phyloP scores from a whole-genome alignment of 2,888 invertebrate species.

The Orchesella flavescens region DNA sequence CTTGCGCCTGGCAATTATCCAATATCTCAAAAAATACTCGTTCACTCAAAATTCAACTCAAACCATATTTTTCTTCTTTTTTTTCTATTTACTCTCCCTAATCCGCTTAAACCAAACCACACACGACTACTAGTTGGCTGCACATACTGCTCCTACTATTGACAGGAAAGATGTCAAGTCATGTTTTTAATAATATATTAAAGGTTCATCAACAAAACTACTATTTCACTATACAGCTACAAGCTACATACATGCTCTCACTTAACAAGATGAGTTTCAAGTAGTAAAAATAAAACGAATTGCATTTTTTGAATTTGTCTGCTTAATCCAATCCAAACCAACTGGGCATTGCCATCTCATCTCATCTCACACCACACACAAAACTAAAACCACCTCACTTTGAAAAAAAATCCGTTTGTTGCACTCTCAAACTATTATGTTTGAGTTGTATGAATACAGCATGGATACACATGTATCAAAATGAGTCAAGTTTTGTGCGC shows the following conservation, averaged over 20 bases:
- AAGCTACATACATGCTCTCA: too few species aligned
- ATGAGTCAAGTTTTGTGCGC: constrained; percentile 43
- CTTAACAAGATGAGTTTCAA: neutral
- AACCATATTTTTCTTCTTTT: too few species aligned
- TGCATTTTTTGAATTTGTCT: neutral
- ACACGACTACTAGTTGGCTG: constrained; percentile 13
- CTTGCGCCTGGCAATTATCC: neutral
- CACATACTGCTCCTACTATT: neutral
- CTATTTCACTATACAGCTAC: too few species aligned
- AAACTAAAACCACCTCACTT: too few species aligned
- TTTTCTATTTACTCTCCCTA: neutral
- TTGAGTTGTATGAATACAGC: neutral
- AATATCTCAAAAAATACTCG: neutral
- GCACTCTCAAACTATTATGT: constrained; percentile 1
- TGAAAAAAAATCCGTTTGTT: constrained; percentile 11
- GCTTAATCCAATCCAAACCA: neutral
- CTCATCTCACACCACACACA: too few species aligned
- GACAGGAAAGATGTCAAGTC: neutral
- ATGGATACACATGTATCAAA: constrained; percentile 24
- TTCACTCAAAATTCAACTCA: too few species aligned
- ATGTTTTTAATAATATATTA: too few species aligned
- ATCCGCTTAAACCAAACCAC: neutral
- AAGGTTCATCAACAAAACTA: too few species aligned
- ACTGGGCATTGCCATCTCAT: constrained; percentile 11
- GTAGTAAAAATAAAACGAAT: neutral